Base-by-base conservation (phyloP, 2,797 vertebrate genomes). In the Graptemys geographica region DNA sequence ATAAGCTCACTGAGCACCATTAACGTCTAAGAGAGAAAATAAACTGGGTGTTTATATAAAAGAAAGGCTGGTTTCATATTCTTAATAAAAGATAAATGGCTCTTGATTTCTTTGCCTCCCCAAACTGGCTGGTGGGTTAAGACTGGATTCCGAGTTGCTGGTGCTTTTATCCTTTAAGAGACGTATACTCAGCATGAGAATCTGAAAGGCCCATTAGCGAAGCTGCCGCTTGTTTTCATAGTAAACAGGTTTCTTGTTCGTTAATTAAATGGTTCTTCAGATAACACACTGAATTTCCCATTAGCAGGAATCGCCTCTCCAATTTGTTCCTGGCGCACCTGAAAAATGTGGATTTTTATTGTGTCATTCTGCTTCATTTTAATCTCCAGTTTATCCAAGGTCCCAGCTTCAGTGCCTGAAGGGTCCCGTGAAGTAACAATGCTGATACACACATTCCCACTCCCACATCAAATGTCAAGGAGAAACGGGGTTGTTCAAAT, bases 21-120 rank as follows among this genome's bases (percentile, higher is more conserved):
- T 94, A 93, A 51, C 81, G 93, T 97, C 97, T 95, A 83, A 95
- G 94, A 97, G 97, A 96, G 98, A 96, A 98, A 98, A 98, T 97
- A 97, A 98, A 97, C 96, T 97, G 91, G 96, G 95, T 92, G 94
- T 95, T 97, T 94, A 96, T 95, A 80, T 11, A 93, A 90, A 87
- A 81, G 87, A 86, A 92, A 94, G 84, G 87, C 90, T 94, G 86
- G 87, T 86, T 94, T 94, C 95, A 93, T 95, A 96, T 83, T 65
- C 87, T 83, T 90, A 78, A 85, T 85, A 93, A 95, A 94, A 95
- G 92, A 86, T 28, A 84, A 93, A 1, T 56, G 72, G 65, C 83
- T 51, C 91, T 5, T 69, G 88, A 52, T 47, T 86, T 89, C 83
- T 87, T 83, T 6, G 4, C 82, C 0, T 87, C 59, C 83, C 44